Percentiles rank a stretch among this genome's conserved stretches.
phyloP scores from a whole-genome alignment of 1,140 invertebrate genomes.

The Drosophila eugracilis region DNA sequence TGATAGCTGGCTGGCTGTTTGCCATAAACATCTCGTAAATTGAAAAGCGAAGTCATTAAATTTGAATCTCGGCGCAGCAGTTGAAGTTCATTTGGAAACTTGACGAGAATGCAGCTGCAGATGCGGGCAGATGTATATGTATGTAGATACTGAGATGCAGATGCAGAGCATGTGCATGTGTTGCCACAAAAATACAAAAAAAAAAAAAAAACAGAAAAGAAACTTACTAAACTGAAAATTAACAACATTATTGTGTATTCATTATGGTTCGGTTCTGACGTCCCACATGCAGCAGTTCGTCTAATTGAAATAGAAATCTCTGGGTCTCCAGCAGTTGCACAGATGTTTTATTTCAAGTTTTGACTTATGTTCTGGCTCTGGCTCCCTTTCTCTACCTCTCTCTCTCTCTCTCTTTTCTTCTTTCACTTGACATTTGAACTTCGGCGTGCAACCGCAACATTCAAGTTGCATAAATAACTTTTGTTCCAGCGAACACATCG shows the following conservation, averaged over 20 bases:
- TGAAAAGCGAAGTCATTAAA: slow-evolving; percentile 63
- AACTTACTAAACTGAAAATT: slow-evolving; percentile 48
- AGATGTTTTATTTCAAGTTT: slow-evolving; percentile 74
- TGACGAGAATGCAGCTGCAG: slow-evolving; percentile 43
- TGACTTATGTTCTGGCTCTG: slow-evolving; percentile 58
- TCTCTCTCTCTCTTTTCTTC: slow-evolving; percentile 9
- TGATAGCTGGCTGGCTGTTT: slow-evolving; percentile 42
- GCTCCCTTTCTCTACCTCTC: slow-evolving; percentile 8
- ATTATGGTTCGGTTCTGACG: slow-evolving; percentile 62
- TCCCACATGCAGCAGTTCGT: slow-evolving; percentile 56
- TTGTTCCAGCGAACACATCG: slow-evolving; percentile 48
- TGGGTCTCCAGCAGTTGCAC: slow-evolving; percentile 40
- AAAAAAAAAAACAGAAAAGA: slow-evolving; percentile 22
- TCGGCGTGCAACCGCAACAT: slow-evolving; percentile 66
- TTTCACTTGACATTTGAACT: slow-evolving; percentile 73
- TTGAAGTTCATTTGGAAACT: slow-evolving; percentile 58
- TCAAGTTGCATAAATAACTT: slow-evolving; percentile 72
- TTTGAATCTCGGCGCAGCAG: slow-evolving; percentile 47
- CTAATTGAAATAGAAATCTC: slow-evolving; percentile 78
- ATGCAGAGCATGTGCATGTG: slow-evolving; percentile 59
- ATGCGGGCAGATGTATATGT: slow-evolving; percentile 51
- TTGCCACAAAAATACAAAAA: slow-evolving; percentile 22
- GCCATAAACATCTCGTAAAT: slow-evolving; percentile 70
- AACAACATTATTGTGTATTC: slow-evolving; percentile 77
- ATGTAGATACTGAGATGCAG: slow-evolving; percentile 11